phyloP scores from a whole-genome alignment of 2,797 vertebrate species.

The Mastacembelus armatus region DNA sequence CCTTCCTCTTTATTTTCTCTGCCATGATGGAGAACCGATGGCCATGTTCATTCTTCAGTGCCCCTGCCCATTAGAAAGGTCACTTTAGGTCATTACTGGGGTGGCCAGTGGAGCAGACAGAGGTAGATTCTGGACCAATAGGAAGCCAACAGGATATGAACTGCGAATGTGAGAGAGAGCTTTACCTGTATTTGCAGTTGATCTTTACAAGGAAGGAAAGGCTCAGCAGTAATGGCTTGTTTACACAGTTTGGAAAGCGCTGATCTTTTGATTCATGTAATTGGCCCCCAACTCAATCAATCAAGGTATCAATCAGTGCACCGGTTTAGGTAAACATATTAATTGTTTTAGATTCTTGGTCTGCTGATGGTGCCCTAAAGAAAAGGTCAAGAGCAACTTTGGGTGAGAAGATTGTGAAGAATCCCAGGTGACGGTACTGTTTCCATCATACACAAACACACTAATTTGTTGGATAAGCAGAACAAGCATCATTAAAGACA shows the following conservation, averaged over 20 bases:
- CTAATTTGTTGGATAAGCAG: constrained; percentile 64
- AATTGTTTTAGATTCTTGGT: constrained; percentile 68
- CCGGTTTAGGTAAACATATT: constrained; percentile 79
- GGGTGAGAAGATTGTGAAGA: constrained; percentile 17
- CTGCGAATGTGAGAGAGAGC: constrained; percentile 27
- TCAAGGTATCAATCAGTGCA: constrained; percentile 77
- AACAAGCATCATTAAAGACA: constrained; percentile 23
- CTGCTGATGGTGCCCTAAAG: constrained; percentile 9
- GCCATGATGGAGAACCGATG: constrained; percentile 62
- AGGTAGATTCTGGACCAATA: constrained; percentile 33
- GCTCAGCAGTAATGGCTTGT: constrained; percentile 79
- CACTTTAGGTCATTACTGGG: constrained; percentile 62
- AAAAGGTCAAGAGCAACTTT: constrained; percentile 34
- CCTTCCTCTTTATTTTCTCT: constrained; percentile 70
- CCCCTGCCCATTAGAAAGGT: constrained; percentile 75
- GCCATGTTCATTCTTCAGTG: constrained; percentile 50
- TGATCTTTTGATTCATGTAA: constrained; percentile 73
- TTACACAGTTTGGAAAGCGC: constrained; percentile 71
- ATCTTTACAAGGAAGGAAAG: constrained; percentile 69
- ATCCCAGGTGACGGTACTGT: constrained; percentile 22
- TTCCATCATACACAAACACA: constrained; percentile 58
- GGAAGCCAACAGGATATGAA: constrained; percentile 50
- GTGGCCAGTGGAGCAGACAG: constrained; percentile 41
- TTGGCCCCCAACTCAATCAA: constrained; percentile 77
- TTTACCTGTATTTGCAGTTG: constrained; percentile 69